phyloP scores from a whole-genome alignment of 2,797 vertebrate genomes.

The Notamacropus eugenii region DNA sequence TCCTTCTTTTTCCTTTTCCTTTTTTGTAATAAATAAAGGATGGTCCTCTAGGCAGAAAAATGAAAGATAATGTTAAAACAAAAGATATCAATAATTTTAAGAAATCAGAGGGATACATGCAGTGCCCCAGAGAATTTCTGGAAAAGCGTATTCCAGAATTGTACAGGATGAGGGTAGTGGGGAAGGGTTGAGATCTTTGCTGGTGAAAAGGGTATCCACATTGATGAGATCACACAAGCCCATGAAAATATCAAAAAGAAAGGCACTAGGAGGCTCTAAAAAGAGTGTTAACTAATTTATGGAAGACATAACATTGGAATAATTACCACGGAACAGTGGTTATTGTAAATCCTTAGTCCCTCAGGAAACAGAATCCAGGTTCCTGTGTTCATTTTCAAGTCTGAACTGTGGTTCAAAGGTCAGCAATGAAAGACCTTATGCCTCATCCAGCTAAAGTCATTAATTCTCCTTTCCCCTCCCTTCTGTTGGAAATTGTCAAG shows the following conservation, averaged over 20 bases:
- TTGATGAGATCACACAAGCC: background rate
- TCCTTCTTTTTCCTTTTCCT: background rate
- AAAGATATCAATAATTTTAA: too few relatives aligned
- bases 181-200: background rate
- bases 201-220: background rate
- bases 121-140: background rate
- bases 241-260: constrained; percentile 49
- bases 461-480: constrained; percentile 55
- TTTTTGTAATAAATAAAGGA: background rate
- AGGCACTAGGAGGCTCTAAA: constrained; percentile 63
- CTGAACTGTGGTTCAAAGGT: constrained; percentile 78
- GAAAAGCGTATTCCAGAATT: background rate
- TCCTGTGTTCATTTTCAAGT: constrained; percentile 58
- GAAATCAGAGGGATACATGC: background rate
- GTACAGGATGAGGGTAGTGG: background rate
- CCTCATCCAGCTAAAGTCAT: constrained; percentile 66
- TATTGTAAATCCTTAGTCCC: constrained; percentile 78
- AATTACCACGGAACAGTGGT: constrained; percentile 77
- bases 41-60: background rate
- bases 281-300: constrained; percentile 78
- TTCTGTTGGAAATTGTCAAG: constrained; percentile 69
- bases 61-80: too few relatives aligned
- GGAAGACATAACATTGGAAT: constrained; percentile 75
- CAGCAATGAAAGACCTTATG: constrained; percentile 73
- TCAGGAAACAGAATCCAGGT: constrained; percentile 67